These are phyloP conservation scores for Rhopalosiphum maidis DNA, from an alignment of 1,140 invertebrate genomes.

Conservation along the genomic window DNA sequence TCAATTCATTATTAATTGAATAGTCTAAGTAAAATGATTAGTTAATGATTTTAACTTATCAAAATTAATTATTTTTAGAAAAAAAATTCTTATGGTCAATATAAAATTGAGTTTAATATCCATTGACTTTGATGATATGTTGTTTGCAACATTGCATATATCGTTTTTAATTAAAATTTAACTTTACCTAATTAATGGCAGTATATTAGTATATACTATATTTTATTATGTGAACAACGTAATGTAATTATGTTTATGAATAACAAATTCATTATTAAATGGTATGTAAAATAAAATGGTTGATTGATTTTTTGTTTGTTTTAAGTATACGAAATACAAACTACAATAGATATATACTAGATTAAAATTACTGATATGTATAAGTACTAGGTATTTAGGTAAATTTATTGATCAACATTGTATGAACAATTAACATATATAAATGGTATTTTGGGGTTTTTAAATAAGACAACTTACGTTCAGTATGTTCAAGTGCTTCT, in stretches of 20 bases:
- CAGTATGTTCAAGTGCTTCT: not conserved
- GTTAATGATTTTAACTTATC: not conserved
- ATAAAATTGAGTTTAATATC: not conserved
- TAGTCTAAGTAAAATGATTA: not conserved
- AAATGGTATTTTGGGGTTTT: not conserved
- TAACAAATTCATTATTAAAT: too few relatives aligned
- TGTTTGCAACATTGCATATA: not conserved
- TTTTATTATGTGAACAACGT: not conserved
- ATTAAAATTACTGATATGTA: not conserved
- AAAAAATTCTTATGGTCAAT: not conserved
- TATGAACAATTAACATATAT: not conserved
- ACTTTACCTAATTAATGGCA: not conserved
- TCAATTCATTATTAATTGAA: not conserved
- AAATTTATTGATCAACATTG: not conserved
- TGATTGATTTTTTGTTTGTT: not conserved
- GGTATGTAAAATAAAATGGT: not conserved
- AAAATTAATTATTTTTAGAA: not conserved
- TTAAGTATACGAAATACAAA: not conserved
- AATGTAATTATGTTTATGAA: not conserved
- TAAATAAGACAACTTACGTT: not conserved
- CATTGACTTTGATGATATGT: not conserved
- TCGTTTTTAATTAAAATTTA: not conserved
- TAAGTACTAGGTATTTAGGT: not conserved
- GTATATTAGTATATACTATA: not conserved
- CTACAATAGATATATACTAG: not conserved